These are phyloP conservation scores for Morone saxatilis DNA, from an alignment of 2,113 vertebrate species.

Conservation along the genomic window DNA sequence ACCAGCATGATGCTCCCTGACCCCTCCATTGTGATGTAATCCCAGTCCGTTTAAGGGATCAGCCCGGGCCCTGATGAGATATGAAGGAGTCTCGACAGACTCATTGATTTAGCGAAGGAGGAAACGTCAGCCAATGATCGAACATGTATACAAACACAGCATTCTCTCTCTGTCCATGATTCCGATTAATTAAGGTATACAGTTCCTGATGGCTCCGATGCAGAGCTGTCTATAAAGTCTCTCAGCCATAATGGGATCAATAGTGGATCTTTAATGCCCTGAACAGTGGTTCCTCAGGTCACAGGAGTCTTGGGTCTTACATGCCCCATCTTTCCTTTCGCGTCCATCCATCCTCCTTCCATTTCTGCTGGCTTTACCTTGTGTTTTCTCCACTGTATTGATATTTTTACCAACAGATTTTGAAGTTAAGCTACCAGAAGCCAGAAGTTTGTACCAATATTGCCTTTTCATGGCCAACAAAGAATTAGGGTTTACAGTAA, in stretches of 20 bases:
- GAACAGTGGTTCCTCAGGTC: conserved; percentile 50
- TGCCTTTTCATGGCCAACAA: conserved; percentile 9
- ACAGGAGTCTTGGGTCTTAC: conserved; percentile 24
- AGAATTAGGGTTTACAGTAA: conserved; percentile 23
- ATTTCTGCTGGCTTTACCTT: not conserved
- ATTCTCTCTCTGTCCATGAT: conserved; percentile 22
- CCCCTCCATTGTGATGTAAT: conserved; percentile 69
- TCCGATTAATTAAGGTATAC: conserved; percentile 68
- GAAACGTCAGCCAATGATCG: conserved; percentile 30
- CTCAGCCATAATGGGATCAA: conserved; percentile 65
- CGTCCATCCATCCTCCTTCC: not conserved
- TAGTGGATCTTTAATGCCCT: conserved; percentile 56
- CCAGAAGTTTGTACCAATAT: conserved; percentile 16
- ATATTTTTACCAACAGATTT: conserved; percentile 15
- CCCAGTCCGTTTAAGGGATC: conserved; percentile 72
- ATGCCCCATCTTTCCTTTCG: not conserved
- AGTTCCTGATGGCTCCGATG: conserved; percentile 36
- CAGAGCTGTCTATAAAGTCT: conserved; percentile 57
- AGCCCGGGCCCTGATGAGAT: conserved; percentile 58
- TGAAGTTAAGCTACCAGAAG: not conserved
- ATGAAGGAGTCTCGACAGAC: conserved; percentile 42
- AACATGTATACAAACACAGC: conserved; percentile 28
- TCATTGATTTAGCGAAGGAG: conserved; percentile 54
- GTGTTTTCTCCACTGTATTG: not conserved
- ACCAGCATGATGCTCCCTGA: conserved; percentile 49